These are phyloP conservation scores for Protonibea diacanthus DNA, from an alignment of 2,797 vertebrate genomes.

Conservation along the genomic window DNA sequence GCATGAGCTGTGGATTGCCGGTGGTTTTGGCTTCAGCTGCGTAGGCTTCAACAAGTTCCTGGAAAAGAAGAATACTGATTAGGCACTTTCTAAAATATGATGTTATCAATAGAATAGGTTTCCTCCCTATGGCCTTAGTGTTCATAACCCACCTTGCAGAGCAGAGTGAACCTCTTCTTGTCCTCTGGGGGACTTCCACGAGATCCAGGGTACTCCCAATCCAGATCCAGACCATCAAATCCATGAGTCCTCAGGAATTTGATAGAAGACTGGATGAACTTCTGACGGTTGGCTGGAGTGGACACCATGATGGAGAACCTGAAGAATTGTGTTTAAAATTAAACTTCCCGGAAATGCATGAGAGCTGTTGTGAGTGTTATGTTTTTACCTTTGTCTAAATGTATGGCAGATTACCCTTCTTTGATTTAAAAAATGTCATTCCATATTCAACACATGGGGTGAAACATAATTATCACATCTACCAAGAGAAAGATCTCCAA, in stretches of 20 bases:
- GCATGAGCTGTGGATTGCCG: slow-evolving; percentile 72
- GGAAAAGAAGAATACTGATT: neutral
- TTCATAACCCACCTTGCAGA: slow-evolving; percentile 77
- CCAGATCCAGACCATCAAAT: slow-evolving; percentile 90
- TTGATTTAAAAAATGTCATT: neutral
- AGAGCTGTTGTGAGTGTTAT: neutral
- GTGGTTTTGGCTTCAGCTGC: slow-evolving; percentile 70
- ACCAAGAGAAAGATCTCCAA: neutral
- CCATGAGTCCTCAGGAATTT: slow-evolving; percentile 83
- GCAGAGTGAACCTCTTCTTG: slow-evolving; percentile 82
- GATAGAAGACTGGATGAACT: slow-evolving; percentile 85
- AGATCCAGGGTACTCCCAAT: slow-evolving; percentile 88
- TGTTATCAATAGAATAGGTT: neutral
- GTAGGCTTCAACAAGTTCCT: slow-evolving; percentile 83
- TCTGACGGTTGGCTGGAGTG: slow-evolving; percentile 76
- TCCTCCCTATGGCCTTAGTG: neutral
- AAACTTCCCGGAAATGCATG: neutral
- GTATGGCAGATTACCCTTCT: neutral
- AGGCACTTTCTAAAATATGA: neutral
- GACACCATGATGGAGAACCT: slow-evolving; percentile 89
- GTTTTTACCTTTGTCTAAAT: neutral
- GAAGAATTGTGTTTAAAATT: neutral
- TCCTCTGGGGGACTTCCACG: slow-evolving; percentile 84
- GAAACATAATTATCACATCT: neutral
- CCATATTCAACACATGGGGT: neutral